Conservation (phyloP, 2,888 invertebrate species). For the Orthonevra nobilis region DNA sequence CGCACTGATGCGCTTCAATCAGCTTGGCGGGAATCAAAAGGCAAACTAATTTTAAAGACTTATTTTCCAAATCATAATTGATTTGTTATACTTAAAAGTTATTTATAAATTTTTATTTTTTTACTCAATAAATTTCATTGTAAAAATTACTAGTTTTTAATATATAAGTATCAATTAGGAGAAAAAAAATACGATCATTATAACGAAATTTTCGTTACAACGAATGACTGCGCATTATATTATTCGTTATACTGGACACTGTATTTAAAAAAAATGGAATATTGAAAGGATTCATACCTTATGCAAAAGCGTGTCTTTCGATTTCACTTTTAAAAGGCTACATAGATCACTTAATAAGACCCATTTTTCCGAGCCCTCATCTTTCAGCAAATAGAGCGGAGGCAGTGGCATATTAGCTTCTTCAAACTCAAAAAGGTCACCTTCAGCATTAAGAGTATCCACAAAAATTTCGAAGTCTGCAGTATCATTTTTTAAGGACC, state of each 20-base stretch:
- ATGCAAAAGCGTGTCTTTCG: slow-evolving; percentile 88
- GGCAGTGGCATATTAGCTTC: slow-evolving; percentile 89
- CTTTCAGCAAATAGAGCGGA: slow-evolving; percentile 88
- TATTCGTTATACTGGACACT: neutral
- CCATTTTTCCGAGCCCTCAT: slow-evolving; percentile 87
- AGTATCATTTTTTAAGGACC: slow-evolving; percentile 56
- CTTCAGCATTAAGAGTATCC: slow-evolving; percentile 78
- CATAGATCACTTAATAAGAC: slow-evolving; percentile 90
- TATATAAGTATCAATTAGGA: too few species aligned
- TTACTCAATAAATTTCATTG: too few species aligned
- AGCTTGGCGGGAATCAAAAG: too few species aligned
- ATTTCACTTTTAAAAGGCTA: slow-evolving; percentile 88
- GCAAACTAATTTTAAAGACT: too few species aligned
- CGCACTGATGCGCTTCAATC: too few species aligned
- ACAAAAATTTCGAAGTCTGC: slow-evolving; percentile 43
- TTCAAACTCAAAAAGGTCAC: slow-evolving; percentile 88
- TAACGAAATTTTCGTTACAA: too few species aligned
- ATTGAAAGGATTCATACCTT: slow-evolving; percentile 79
- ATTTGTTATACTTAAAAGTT: too few species aligned
- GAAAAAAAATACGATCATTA: too few species aligned
- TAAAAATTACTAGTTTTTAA: too few species aligned
- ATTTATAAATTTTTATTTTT: too few species aligned
- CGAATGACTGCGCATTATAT: too few species aligned
- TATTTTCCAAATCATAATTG: too few species aligned
- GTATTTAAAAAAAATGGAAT: neutral